Evolutionary conservation across 1,140 invertebrate species (phyloP).

Genomic region (Holotrichia oblita): DNA sequence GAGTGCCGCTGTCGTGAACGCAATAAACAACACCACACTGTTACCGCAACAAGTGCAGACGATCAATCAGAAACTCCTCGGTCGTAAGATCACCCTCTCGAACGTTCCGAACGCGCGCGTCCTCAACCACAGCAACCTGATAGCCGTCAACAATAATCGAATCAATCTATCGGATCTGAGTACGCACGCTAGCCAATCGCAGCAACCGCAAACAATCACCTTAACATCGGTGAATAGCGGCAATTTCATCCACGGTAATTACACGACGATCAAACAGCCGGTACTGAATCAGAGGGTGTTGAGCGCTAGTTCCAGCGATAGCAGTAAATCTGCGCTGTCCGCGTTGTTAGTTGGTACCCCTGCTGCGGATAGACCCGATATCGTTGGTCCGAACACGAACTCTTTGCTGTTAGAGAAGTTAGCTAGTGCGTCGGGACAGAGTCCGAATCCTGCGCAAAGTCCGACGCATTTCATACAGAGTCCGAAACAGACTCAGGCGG

Average conservation of each 20-base stretch:
- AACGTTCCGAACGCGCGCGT: constrained; percentile 57
- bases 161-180: constrained; percentile 48
- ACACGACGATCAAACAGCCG: constrained; percentile 54
- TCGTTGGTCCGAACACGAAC: constrained; percentile 65
- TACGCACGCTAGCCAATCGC: constrained; percentile 54
- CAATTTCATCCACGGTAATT: constrained; percentile 52
- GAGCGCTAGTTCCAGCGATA: constrained; percentile 43
- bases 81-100: constrained; percentile 57
- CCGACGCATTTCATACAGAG: constrained; percentile 52
- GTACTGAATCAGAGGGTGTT: constrained; percentile 46
- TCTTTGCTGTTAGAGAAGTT: constrained; percentile 67
- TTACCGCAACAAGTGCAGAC: constrained; percentile 58
- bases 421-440: constrained; percentile 62
- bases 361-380: constrained; percentile 67
- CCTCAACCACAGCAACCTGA: constrained; percentile 62
- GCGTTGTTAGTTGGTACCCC: constrained; percentile 64
- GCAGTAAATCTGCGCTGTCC: constrained; percentile 51
- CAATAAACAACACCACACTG: constrained; percentile 57
- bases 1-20: constrained; percentile 57
- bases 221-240: constrained; percentile 54
- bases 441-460: constrained; percentile 39
- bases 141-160: constrained; percentile 61
- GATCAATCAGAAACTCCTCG: constrained; percentile 55
- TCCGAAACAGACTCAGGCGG: constrained; percentile 48
- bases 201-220: constrained; percentile 56